Conservation (phyloP, 2,888 invertebrate species). For the Ormyrus thymus region DNA sequence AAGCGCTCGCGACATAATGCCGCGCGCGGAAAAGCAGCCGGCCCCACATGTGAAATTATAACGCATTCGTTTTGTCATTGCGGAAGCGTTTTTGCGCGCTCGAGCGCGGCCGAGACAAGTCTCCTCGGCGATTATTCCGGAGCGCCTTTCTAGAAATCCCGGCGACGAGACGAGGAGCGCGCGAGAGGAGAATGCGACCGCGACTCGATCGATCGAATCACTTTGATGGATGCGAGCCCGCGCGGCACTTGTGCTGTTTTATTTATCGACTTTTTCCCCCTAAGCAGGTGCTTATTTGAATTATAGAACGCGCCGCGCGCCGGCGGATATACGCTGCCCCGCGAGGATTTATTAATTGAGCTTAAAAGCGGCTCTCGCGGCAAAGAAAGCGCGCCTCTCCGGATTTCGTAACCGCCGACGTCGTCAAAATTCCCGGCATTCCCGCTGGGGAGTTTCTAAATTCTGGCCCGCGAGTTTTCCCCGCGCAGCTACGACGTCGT, state of each 20-base stretch:
- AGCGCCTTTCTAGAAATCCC: constrained; percentile 49
- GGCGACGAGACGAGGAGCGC: not conserved
- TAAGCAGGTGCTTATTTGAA: constrained; percentile 45
- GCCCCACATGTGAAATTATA: constrained; percentile 26
- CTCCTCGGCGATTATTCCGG: no score
- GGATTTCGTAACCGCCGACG: not conserved
- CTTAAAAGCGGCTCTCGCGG: not conserved
- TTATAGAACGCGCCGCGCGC: constrained; percentile 30
- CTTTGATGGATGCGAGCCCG: constrained; percentile 42
- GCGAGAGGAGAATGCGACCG: not conserved
- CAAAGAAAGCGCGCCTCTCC: not conserved
- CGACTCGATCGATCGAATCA: constrained; percentile 42
- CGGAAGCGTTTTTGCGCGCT: constrained; percentile 37
- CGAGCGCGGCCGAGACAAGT: constrained; percentile 10
- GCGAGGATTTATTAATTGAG: constrained; percentile 33
- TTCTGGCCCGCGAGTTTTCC: not conserved
- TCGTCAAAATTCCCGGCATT: constrained; percentile 38
- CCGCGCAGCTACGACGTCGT: not conserved
- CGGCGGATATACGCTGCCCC: not conserved
- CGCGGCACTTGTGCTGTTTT: constrained; percentile 27
- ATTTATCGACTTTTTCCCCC: constrained; percentile 44
- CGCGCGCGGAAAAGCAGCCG: not conserved
- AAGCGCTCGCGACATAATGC: constrained; percentile 22
- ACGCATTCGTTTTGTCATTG: constrained; percentile 43
- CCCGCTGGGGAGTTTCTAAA: not conserved